Conservation (phyloP, 2,797 vertebrate genomes). For the Phoeniculus purpureus region DNA sequence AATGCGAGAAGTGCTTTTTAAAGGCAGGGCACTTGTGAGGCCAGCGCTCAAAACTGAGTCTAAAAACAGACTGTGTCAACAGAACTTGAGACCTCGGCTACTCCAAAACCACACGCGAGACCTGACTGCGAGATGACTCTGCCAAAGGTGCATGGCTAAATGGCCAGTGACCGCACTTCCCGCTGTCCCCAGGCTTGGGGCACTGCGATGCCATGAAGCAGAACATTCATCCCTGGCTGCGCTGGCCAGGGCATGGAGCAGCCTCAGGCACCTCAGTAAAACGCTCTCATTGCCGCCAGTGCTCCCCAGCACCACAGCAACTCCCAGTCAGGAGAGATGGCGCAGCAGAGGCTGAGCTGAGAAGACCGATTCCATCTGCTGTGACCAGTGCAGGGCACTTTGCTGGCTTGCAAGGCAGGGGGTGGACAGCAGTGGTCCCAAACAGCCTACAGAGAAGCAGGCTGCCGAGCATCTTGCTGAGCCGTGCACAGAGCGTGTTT, state of each 20-base stretch:
- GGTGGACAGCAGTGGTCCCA: not conserved
- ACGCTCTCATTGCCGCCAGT: fast-evolving
- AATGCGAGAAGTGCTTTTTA: not conserved
- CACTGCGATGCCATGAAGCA: fast-evolving
- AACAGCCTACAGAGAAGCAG: not conserved
- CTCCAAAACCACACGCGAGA: conserved; percentile 31
- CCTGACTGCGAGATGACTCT: not conserved
- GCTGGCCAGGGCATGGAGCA: fast-evolving
- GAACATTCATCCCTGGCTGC: not conserved
- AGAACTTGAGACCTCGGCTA: not conserved
- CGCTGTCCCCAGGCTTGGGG: not conserved
- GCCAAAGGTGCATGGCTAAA: not conserved
- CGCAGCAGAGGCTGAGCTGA: not conserved
- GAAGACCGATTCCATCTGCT: not conserved
- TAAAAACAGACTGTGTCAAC: conserved; percentile 19
- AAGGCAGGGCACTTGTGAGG: not conserved
- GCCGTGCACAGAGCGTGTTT: not conserved
- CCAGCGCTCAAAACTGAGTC: not conserved
- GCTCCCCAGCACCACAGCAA: not conserved
- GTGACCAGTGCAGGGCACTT: fast-evolving
- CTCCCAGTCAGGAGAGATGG: fast-evolving
- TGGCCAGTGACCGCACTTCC: not conserved
- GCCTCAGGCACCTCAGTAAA: fast-evolving
- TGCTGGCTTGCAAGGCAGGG: not conserved
- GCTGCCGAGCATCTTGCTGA: not conserved